Base-by-base conservation (phyloP, 2,113 vertebrate species). In the Promerops cafer region DNA sequence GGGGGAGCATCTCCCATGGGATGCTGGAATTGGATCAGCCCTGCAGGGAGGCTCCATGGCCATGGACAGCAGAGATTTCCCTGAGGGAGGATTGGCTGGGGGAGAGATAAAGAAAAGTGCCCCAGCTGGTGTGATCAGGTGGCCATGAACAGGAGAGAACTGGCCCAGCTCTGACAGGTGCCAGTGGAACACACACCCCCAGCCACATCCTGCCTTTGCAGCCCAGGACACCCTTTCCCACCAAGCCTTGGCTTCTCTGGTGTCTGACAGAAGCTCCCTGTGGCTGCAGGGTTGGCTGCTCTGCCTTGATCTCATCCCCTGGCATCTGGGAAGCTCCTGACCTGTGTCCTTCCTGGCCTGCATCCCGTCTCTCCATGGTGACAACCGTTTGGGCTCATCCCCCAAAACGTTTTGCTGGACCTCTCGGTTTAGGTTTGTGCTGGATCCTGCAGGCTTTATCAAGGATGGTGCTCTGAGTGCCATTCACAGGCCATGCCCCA, bases 351-450 rank as follows among this genome's bases (percentile, higher is more conserved):
- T 76, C 30, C 77, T 24, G 52, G 33, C 30, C 65, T 49, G 37
- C 3, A 0, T 15, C 44, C 45, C 19, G 10, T 8, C 21, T 30
- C 80, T 31, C 22, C 22, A 0, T 0, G 14, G 11, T 39, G 49
- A 22, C 1, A 1, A 33, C 39, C 20, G 31, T 31, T 35, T 42
- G 59, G 27, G 64, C 10, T 68, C 44, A 9, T 14, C 21, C 21
- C 30, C 28, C 20, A 3, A 3, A 47, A 30, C 0, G 10, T n/a
- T 19, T 14, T 69, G 27, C 26, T 7, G 74, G 18, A 11, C 3
- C 33, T 23, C 54, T 68, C 2, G 0, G 16, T 11, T 52, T 0
- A 4, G 57, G 0, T 54, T 30, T 13, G 42, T 49, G 57, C 44
- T 16, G 44, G 12, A 47, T 40, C 8, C 57, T 56, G 77, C 35